phyloP scores from a whole-genome alignment of 2,888 invertebrate species.

The Eupithecia subfuscata region DNA sequence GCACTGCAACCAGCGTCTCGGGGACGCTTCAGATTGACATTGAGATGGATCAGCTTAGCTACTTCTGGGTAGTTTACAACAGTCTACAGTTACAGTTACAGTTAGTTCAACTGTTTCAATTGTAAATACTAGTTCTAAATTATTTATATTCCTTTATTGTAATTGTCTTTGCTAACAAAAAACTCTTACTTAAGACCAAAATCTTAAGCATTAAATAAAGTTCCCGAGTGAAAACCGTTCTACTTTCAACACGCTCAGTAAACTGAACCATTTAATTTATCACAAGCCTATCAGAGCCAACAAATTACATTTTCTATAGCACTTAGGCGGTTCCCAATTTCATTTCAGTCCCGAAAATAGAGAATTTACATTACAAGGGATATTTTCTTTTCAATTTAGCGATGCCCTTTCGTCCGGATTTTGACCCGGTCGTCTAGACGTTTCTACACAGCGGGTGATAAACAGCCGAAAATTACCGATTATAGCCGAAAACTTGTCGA shows the following conservation, averaged over 20 bases:
- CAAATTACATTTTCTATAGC: conserved; percentile 25
- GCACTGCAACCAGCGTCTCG: background rate
- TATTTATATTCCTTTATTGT: background rate
- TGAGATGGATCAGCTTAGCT: background rate
- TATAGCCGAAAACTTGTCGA: conserved; percentile 41
- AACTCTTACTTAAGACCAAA: background rate
- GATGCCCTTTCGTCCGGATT: conserved; percentile 77
- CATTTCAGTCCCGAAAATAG: conserved; percentile 50
- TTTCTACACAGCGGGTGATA: conserved; percentile 58
- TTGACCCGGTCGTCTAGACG: conserved; percentile 79
- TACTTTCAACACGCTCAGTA: background rate
- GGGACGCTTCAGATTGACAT: background rate
- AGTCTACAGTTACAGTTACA: background rate
- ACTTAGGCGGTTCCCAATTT: conserved; percentile 55
- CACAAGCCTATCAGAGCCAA: conserved; percentile 6
- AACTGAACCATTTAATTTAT: conserved; percentile 11
- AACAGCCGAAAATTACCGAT: conserved; percentile 53
- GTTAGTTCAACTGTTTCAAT: background rate
- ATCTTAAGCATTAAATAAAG: background rate
- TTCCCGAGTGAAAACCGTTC: background rate
- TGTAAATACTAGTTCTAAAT: background rate
- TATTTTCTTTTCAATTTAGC: conserved; percentile 72
- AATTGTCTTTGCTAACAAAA: background rate
- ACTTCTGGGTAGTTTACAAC: background rate
- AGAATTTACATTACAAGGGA: conserved; percentile 52